Evolutionary conservation across 2,888 invertebrate genomes (phyloP), one percentile per base, ranked within the genome.

Genomic region (Himalopsyche anomala): DNA sequence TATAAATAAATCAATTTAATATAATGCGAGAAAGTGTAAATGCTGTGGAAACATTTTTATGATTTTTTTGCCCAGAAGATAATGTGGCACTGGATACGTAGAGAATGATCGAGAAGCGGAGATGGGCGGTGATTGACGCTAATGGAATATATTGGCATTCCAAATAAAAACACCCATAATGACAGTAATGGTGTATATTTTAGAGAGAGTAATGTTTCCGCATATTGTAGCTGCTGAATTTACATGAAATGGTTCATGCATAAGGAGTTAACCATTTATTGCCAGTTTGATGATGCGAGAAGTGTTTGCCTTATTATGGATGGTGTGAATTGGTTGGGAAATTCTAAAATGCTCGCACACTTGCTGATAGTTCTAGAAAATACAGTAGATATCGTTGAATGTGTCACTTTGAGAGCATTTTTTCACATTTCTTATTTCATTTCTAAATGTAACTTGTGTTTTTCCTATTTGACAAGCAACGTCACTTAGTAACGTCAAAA

Each of bases 81-180:
- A 62, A 62, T 62, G 19, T 28, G 62, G 6, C 62, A 19, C 62
- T 62, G 62, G 6, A 28, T 28, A 19, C 19, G 62, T 62, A 62
- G 19, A 62, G 62, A 62, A 28, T 19, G 62, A 62, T 19, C 62
- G 62, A 62, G 62, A 56, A 56, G 56, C 56, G 56, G 6, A 56
- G 56, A 62, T 62, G 62, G 62, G 62, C 62, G 62, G n/a, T 62
- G 62, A 62, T 62, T 62, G 62, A 62, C 62, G 62, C 62, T 62
- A 62, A 62, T 62, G 62, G 62, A 62, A 62, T 62, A 62, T 62
- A 62, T 62, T 62, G 62, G 62, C 6, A 62, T 62, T 62, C 62
- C 62, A 62, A 62, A 62, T 62, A 62, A 62, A 62, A 62, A 62
- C 62, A 62, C 62, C 62, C 62, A 62, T 62, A 62, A 62, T 62